These are phyloP conservation scores for Acleris sparsana DNA, from an alignment of 2,888 invertebrate genomes.

Conservation along the genomic window DNA sequence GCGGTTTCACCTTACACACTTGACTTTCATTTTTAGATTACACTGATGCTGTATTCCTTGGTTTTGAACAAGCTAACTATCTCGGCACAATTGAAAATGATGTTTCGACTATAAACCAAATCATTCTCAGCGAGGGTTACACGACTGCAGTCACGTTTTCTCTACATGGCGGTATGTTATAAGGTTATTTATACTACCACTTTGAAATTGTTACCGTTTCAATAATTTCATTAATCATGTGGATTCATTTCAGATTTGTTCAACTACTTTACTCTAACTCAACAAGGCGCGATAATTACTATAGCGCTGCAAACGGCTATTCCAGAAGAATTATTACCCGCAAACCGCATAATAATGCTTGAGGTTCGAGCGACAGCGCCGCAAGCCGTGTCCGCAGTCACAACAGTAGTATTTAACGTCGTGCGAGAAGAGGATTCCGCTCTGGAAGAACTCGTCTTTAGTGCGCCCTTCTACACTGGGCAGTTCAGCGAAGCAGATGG, in stretches of 20 bases:
- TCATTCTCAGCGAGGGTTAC: conserved; percentile 39
- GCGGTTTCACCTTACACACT: conserved; percentile 16
- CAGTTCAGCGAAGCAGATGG: conserved; percentile 40
- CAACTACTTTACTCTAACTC: conserved; percentile 8
- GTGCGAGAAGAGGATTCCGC: conserved; percentile 21
- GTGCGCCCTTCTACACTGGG: conserved; percentile 47
- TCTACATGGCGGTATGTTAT: conserved; percentile 38
- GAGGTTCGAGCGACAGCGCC: conserved; percentile 47
- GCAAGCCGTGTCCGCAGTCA: conserved; percentile 42
- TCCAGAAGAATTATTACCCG: conserved; percentile 20
- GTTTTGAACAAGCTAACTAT: conserved; percentile 43
- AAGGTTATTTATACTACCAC: background rate
- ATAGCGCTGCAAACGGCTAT: conserved; percentile 13
- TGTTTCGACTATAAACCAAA: conserved; percentile 30
- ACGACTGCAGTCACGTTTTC: conserved; percentile 34
- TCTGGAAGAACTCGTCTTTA: conserved; percentile 39
- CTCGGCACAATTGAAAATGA: conserved; percentile 38
- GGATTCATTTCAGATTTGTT: conserved; percentile 20
- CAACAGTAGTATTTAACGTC: conserved; percentile 48
- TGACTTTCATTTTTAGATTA: conserved; percentile 35
- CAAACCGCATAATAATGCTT: conserved; percentile 33
- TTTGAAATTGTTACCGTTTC: too few relatives aligned
- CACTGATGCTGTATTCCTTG: conserved; percentile 35
- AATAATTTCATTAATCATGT: too few relatives aligned
- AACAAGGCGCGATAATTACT: conserved; percentile 16